Conservation (phyloP, 2,888 invertebrate genomes). For the Holacanthella duospinosa region DNA sequence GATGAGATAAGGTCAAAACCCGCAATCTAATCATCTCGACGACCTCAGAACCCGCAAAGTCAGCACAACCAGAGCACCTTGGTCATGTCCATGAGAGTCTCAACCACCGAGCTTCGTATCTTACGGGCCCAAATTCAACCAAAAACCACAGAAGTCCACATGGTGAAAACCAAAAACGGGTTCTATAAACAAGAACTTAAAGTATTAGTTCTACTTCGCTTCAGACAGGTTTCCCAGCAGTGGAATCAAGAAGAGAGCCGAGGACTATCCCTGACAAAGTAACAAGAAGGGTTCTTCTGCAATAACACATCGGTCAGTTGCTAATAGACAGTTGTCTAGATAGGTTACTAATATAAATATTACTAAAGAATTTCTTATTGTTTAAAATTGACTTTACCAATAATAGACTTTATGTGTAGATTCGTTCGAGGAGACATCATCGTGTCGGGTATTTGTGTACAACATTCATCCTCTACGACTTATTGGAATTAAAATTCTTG, state of each 20-base stretch:
- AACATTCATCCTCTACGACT: no score
- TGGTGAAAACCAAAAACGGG: background rate
- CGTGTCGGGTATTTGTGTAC: no score
- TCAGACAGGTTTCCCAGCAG: background rate
- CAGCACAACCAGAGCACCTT: conserved; percentile 1
- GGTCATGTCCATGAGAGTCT: background rate
- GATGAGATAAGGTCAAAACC: background rate
- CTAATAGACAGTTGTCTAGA: background rate
- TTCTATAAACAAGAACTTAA: background rate
- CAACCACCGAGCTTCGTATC: background rate
- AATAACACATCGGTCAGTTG: conserved; percentile 1
- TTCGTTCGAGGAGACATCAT: no score
- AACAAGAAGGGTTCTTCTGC: no score
- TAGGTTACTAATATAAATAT: no score
- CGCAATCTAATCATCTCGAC: conserved; percentile 1
- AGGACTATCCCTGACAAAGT: no score
- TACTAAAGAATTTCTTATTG: no score
- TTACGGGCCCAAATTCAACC: background rate
- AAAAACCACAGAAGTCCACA: conserved; percentile 1
- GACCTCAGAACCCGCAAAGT: conserved; percentile 6
- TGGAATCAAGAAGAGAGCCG: no score
- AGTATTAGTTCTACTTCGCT: background rate
- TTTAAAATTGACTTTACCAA: no score
- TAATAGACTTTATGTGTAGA: no score
- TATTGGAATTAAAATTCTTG: no score